These are phyloP conservation scores for Serranus cabrilla DNA, from an alignment of 2,797 vertebrate species.

Conservation along the genomic window DNA sequence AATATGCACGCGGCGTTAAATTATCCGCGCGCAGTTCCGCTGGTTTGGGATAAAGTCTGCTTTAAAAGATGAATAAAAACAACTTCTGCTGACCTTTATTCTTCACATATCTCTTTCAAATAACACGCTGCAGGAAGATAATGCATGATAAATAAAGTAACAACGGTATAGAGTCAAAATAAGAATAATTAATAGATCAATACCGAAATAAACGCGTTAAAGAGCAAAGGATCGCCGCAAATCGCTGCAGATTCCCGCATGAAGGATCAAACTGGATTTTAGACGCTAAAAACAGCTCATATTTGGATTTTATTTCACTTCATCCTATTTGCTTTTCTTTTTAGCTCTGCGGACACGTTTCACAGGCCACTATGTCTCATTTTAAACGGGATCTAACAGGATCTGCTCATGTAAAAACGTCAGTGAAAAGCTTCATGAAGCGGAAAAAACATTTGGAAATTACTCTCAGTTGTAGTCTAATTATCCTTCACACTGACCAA, in stretches of 20 bases:
- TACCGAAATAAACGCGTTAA: neutral
- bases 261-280: neutral
- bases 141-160: neutral
- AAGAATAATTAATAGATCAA: neutral
- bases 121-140: accelerated
- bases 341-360: neutral
- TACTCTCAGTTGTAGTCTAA: neutral
- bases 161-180: neutral
- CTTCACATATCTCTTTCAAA: neutral
- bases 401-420: neutral
- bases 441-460: neutral
- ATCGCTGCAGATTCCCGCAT: too few species aligned
- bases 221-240: neutral
- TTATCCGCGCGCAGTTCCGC: neutral
- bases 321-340: accelerated
- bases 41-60: too few species aligned
- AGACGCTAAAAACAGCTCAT: neutral
- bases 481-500: neutral
- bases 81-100: neutral
- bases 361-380: neutral
- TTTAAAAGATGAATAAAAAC: neutral
- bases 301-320: neutral
- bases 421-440: neutral
- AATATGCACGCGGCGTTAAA: neutral
- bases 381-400: neutral